Conservation (phyloP, 2,113 vertebrate species). For the Xyrauchen texanus region DNA sequence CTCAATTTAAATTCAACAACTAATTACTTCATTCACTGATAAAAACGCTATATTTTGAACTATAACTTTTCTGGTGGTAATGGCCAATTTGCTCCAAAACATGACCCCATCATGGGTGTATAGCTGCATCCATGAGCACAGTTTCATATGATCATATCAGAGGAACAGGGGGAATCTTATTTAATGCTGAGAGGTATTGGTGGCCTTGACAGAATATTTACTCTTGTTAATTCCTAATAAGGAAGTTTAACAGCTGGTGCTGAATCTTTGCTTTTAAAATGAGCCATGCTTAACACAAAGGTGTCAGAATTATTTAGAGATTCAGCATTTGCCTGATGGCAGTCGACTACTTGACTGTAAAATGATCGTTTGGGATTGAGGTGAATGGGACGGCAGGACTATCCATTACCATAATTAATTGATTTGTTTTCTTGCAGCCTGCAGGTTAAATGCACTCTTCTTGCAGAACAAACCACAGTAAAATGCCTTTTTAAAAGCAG, state of each 20-base stretch:
- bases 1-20: neutral
- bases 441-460: conserved; percentile 49
- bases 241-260: conserved; percentile 24
- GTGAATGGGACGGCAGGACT: conserved; percentile 41
- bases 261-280: conserved; percentile 41
- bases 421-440: conserved; percentile 58
- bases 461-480: conserved; percentile 40
- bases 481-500: conserved; percentile 51
- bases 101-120: neutral
- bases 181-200: conserved; percentile 16
- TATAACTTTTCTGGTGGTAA: neutral
- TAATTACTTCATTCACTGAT: neutral
- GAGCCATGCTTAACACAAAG: conserved; percentile 39
- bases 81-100: conserved; percentile 4
- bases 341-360: conserved; percentile 33
- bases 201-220: conserved; percentile 40
- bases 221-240: conserved; percentile 48
- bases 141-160: neutral
- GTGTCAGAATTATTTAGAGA: conserved; percentile 50
- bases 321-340: conserved; percentile 48
- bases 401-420: conserved; percentile 65
- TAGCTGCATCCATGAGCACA: neutral
- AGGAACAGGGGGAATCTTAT: neutral
- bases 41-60: neutral
- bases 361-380: conserved; percentile 48